Percentiles rank a stretch among this genome's conserved stretches.
These are phyloP conservation scores for Dromius quadrimaculatus DNA, from an alignment of 2,888 invertebrate genomes.

Conservation along the genomic window DNA sequence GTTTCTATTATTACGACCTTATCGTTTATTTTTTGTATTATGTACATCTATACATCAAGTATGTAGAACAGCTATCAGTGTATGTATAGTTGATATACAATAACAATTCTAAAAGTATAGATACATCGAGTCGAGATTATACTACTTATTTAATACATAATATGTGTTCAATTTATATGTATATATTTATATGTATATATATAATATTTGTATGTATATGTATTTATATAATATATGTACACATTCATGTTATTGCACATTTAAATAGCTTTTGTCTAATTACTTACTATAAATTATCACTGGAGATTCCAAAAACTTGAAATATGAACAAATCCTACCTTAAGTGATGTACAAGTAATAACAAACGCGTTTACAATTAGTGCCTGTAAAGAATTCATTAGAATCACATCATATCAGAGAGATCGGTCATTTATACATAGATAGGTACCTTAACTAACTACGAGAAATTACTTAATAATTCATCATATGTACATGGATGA, in stretches of 20 bases:
- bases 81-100: slow-evolving; percentile 49
- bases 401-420: slow-evolving; percentile 64
- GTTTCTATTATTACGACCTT: slow-evolving; percentile 47
- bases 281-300: slow-evolving; percentile 50
- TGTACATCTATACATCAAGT: slow-evolving; percentile 52
- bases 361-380: slow-evolving; percentile 47
- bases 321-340: slow-evolving; percentile 47
- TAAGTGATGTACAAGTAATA: slow-evolving; percentile 48
- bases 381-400: slow-evolving; percentile 51
- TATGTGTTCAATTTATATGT: slow-evolving; percentile 34
- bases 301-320: slow-evolving; percentile 46
- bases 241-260: slow-evolving; percentile 65
- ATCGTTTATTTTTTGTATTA: slow-evolving; percentile 46
- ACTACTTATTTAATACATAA: slow-evolving; percentile 19
- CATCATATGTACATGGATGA: slow-evolving; percentile 55
- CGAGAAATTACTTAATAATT: slow-evolving; percentile 59
- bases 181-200: slow-evolving; percentile 30
- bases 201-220: slow-evolving; percentile 45
- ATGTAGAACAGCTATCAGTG: slow-evolving; percentile 49
- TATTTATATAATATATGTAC: slow-evolving; percentile 41
- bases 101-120: slow-evolving; percentile 47
- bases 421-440: slow-evolving; percentile 61
- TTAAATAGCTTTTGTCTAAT: slow-evolving; percentile 59
- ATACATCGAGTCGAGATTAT: slow-evolving; percentile 42
- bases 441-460: slow-evolving; percentile 53